phyloP scores from a whole-genome alignment of 2,113 vertebrate genomes.

The Bubo blakistoni region DNA sequence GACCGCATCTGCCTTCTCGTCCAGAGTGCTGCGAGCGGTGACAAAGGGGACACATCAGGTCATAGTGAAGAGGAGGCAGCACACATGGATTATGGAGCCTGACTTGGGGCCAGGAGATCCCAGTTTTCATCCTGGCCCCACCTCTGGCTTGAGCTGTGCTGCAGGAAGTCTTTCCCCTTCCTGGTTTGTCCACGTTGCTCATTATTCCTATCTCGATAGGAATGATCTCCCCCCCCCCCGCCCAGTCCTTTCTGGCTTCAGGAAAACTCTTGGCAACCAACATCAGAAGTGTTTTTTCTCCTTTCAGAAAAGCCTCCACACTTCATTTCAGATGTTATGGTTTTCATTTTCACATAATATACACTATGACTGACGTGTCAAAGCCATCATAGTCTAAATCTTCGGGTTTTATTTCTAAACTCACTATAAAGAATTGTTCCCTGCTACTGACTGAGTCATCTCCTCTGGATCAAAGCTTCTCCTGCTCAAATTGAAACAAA shows the following conservation, averaged over 20 bases:
- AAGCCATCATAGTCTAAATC: slow-evolving; percentile 3
- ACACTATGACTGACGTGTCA: neutral
- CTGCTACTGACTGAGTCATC: slow-evolving; percentile 41
- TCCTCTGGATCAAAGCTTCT: slow-evolving; percentile 47
- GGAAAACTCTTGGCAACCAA: neutral
- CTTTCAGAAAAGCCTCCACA: neutral
- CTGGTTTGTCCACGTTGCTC: neutral
- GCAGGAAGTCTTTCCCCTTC: neutral
- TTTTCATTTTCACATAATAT: slow-evolving; percentile 35
- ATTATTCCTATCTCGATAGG: neutral
- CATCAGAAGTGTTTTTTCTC: neutral
- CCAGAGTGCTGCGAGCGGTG: neutral
- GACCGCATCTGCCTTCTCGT: rapidly evolving
- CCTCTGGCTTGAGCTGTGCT: neutral
- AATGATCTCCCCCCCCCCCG: neutral
- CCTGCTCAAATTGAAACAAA: slow-evolving; percentile 46
- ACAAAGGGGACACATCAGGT: neutral
- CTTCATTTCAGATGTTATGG: slow-evolving; percentile 30
- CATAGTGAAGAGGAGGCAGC: neutral
- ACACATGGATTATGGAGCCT: neutral
- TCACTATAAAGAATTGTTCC: slow-evolving; percentile 33
- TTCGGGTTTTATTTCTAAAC: slow-evolving; percentile 1
- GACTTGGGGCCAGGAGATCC: neutral
- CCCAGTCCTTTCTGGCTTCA: neutral
- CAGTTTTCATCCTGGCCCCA: neutral